Conservation (phyloP, 2,888 invertebrate genomes). For the Lithophane semibrunnea region DNA sequence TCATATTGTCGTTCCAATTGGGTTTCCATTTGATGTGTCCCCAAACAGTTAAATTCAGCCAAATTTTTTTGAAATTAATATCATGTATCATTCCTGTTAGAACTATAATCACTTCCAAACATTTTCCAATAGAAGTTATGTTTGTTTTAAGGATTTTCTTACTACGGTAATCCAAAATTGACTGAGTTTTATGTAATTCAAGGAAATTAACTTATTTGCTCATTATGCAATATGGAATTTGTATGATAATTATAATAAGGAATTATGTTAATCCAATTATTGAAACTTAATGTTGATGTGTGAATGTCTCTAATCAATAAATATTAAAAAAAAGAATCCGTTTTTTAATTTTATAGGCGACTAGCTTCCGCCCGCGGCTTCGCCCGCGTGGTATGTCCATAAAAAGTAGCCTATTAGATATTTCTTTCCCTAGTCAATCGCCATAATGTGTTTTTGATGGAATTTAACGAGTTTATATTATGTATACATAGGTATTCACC, state of each 20-base stretch:
- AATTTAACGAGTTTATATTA: too few relatives aligned
- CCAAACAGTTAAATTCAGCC: conserved; percentile 1
- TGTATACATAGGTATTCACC: too few relatives aligned
- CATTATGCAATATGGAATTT: conserved; percentile 78
- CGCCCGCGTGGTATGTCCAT: too few relatives aligned
- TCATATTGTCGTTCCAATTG: conserved; percentile 46
- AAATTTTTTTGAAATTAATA: conserved; percentile 17
- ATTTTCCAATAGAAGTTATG: conserved; percentile 57
- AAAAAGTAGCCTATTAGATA: too few relatives aligned
- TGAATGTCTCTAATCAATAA: conserved; percentile 91
- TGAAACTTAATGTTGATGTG: conserved; percentile 88
- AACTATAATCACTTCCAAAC: conserved; percentile 37
- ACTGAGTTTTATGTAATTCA: conserved; percentile 64
- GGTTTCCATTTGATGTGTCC: conserved; percentile 42
- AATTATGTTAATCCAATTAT: conserved; percentile 84
- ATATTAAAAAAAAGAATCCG: conserved; percentile 77
- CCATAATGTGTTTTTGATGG: too few relatives aligned
- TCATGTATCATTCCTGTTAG: conserved; percentile 31
- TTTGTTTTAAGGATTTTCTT: conserved; percentile 46
- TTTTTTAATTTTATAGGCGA: conserved; percentile 25
- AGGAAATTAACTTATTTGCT: conserved; percentile 72
- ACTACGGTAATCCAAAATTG: conserved; percentile 62
- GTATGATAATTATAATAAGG: conserved; percentile 80
- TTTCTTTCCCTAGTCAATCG: too few relatives aligned
- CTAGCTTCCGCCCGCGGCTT: too few relatives aligned